Conservation (phyloP, 2,888 invertebrate genomes). For the Steinernema hermaphroditum region DNA sequence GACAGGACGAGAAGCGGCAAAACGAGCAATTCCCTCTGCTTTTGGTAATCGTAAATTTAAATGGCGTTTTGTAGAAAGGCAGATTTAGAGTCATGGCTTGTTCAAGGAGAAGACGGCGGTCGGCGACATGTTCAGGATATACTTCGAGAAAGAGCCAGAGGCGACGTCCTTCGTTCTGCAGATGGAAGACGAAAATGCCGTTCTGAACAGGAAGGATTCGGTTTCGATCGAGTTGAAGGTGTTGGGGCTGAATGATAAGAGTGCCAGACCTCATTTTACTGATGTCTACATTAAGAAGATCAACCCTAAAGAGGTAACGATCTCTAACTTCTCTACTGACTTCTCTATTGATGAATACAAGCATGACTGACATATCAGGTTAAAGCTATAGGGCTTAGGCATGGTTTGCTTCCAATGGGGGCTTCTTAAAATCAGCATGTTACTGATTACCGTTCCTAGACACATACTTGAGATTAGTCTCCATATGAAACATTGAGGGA, state of each 20-base stretch:
- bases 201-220: not conserved
- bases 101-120: not conserved
- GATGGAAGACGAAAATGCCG: not conserved
- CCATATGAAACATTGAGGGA: no score
- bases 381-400: no score
- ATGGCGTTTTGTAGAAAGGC: not conserved
- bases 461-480: no score
- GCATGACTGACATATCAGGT: no score
- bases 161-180: not conserved
- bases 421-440: no score
- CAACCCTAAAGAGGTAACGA: not conserved
- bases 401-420: no score
- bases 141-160: not conserved
- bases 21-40: constrained; percentile 8
- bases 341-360: no score
- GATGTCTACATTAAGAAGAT: constrained; percentile 1
- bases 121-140: not conserved
- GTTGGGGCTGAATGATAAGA: not conserved
- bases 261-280: not conserved
- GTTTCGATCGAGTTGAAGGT: constrained; percentile 4
- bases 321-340: not conserved
- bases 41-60: not conserved
- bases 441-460: no score
- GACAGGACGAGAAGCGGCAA: constrained; percentile 4
- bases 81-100: not conserved